These are phyloP conservation scores for Bembecia ichneumoniformis DNA, from an alignment of 2,888 invertebrate genomes.

Conservation along the genomic window DNA sequence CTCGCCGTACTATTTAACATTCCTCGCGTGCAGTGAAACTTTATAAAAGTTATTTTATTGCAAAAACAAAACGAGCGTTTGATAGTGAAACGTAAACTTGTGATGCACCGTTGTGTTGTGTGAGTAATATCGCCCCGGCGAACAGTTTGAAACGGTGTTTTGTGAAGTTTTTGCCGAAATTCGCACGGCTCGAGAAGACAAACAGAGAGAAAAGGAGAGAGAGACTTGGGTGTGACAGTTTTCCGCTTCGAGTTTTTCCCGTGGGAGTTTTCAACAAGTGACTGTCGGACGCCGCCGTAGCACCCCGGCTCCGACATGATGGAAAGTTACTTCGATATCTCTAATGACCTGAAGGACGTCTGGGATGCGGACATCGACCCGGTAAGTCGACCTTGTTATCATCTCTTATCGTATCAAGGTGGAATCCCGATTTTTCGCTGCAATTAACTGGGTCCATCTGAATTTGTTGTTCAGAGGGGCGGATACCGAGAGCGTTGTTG, in stretches of 20 bases:
- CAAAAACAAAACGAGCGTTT: slow-evolving; percentile 57
- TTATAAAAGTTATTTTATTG: slow-evolving; percentile 43
- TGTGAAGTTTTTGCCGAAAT: slow-evolving; percentile 35
- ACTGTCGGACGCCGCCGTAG: slow-evolving; percentile 46
- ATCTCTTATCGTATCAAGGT: slow-evolving; percentile 32
- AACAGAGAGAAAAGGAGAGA: slow-evolving; percentile 15
- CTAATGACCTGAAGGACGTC: slow-evolving; percentile 81
- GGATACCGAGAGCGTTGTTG: slow-evolving; percentile 9
- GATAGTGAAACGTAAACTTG: slow-evolving; percentile 62
- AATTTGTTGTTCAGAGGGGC: slow-evolving; percentile 3
- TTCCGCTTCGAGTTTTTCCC: slow-evolving; percentile 42
- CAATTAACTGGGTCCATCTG: slow-evolving; percentile 2
- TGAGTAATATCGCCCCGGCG: slow-evolving; percentile 29
- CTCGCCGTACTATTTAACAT: slow-evolving; percentile 17
- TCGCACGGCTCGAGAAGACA: slow-evolving; percentile 30
- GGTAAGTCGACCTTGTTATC: slow-evolving; percentile 75
- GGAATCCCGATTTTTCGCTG: slow-evolving; percentile 11
- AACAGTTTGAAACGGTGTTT: slow-evolving; percentile 17
- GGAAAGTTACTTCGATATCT: slow-evolving; percentile 84
- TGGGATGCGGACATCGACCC: slow-evolving; percentile 88
- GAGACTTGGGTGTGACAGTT: slow-evolving; percentile 53
- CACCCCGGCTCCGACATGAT: slow-evolving; percentile 74
- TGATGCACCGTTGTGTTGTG: slow-evolving; percentile 52
- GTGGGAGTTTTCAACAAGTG: slow-evolving; percentile 34
- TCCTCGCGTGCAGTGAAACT: slow-evolving; percentile 62